Percentiles rank a stretch among this genome's conserved stretches.
phyloP scores from a whole-genome alignment of 2,888 invertebrate species.

The Drosophila melanosoma region DNA sequence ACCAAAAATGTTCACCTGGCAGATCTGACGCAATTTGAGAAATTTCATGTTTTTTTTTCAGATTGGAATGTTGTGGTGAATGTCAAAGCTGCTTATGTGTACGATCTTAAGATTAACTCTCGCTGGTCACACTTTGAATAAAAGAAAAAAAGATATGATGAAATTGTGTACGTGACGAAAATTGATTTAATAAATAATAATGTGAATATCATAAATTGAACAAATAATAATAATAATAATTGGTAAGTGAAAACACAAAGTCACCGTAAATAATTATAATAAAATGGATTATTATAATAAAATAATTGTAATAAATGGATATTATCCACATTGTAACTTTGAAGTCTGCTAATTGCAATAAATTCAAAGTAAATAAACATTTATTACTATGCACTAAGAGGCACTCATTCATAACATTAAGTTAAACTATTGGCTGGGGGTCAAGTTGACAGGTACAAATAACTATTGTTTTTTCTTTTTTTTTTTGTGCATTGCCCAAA shows the following conservation, averaged over 20 bases:
- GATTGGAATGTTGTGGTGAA: background rate
- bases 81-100: background rate
- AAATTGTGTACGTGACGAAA: background rate
- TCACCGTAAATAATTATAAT: background rate
- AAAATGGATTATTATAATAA: too few species aligned
- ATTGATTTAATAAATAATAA: background rate
- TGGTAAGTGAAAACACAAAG: background rate
- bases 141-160: background rate
- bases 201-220: background rate
- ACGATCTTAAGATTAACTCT: background rate
- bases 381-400: slow-evolving; percentile 49
- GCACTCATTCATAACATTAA: slow-evolving; percentile 47
- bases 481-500: slow-evolving; percentile 13
- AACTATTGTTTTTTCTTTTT: slow-evolving; percentile 45
- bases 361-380: slow-evolving; percentile 30
- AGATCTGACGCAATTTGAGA: background rate
- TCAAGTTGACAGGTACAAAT: slow-evolving; percentile 82
- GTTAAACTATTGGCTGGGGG: slow-evolving; percentile 68
- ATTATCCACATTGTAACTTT: background rate
- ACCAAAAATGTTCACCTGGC: background rate
- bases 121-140: background rate
- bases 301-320: background rate
- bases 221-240: background rate
- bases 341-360: background rate
- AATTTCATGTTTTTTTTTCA: background rate